A percentile compares a stretch with the other conserved stretches of the same genome.
Evolutionary conservation across 2,113 vertebrate species (phyloP).

Genomic region (Coregonus clupeaformis): DNA sequence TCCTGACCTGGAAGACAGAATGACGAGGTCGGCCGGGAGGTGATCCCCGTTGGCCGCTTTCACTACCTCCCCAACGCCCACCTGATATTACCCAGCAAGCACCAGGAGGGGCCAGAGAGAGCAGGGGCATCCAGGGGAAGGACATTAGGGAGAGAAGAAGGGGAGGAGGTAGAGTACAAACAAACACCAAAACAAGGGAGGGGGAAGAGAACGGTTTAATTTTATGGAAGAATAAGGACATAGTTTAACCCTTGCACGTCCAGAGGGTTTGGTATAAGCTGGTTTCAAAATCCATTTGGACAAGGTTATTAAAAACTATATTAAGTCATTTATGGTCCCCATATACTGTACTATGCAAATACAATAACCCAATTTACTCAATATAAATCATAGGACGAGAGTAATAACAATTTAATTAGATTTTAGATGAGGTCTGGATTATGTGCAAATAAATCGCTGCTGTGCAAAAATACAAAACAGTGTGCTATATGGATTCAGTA

Average conservation of each 20-base stretch:
- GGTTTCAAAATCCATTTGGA: constrained; percentile 80
- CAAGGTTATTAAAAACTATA: constrained; percentile 51
- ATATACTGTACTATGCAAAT: not conserved
- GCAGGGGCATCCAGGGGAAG: constrained; percentile 48
- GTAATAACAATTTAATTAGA: not conserved
- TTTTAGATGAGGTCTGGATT: not conserved
- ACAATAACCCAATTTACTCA: not conserved
- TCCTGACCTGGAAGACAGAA: constrained; percentile 98
- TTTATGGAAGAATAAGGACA: constrained; percentile 72
- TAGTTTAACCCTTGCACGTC: constrained; percentile 75
- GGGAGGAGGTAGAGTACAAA: constrained; percentile 6
- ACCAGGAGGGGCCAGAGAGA: constrained; percentile 81
- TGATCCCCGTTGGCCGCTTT: constrained; percentile 97
- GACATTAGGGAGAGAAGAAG: constrained; percentile 20
- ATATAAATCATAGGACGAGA: not conserved
- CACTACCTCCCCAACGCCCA: constrained; percentile 98
- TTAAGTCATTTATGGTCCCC: not conserved
- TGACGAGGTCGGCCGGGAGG: constrained; percentile 99
- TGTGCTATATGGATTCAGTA: not conserved
- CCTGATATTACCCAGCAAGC: constrained; percentile 83
- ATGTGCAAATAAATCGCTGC: not conserved
- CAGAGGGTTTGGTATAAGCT: constrained; percentile 46
- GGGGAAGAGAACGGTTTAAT: constrained; percentile 79
- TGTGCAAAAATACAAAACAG: not conserved
- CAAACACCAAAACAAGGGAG: constrained; percentile 32